Percentiles rank a stretch among this genome's conserved stretches.
These are phyloP conservation scores for Polyergus mexicanus DNA, from an alignment of 1,140 invertebrate species.

Conservation along the genomic window DNA sequence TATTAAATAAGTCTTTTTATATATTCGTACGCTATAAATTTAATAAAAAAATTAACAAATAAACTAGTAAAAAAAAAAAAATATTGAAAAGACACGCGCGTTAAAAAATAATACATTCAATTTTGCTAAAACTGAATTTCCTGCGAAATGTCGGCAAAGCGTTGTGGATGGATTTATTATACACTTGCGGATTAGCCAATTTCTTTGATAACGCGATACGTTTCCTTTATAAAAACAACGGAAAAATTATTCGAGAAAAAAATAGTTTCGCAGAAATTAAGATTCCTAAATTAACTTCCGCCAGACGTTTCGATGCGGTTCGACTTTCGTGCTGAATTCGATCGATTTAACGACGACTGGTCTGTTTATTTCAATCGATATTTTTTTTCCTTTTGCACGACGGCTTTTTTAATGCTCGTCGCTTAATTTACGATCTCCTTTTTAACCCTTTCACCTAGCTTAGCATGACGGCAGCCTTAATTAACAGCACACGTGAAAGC, in stretches of 20 bases:
- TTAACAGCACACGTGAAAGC: slow-evolving; percentile 21
- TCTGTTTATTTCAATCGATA: background rate
- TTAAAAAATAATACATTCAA: background rate
- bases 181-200: slow-evolving; percentile 1
- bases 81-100: background rate
- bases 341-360: slow-evolving; percentile 40
- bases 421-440: slow-evolving; percentile 16
- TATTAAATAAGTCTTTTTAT: background rate
- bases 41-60: background rate
- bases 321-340: slow-evolving; percentile 24
- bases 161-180: slow-evolving; percentile 2
- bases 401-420: slow-evolving; percentile 16
- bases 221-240: slow-evolving; percentile 14
- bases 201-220: background rate
- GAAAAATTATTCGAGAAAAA: slow-evolving; percentile 27
- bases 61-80: background rate
- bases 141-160: background rate
- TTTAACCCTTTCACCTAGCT: slow-evolving; percentile 29
- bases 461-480: slow-evolving; percentile 1
- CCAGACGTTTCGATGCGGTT: background rate
- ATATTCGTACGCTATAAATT: background rate
- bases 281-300: background rate
- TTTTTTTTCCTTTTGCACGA: background rate
- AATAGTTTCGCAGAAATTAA: slow-evolving; percentile 14
- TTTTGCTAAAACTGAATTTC: background rate